Evolutionary conservation across 2,113 vertebrate genomes (phyloP).

Genomic region (Scomber colias): DNA sequence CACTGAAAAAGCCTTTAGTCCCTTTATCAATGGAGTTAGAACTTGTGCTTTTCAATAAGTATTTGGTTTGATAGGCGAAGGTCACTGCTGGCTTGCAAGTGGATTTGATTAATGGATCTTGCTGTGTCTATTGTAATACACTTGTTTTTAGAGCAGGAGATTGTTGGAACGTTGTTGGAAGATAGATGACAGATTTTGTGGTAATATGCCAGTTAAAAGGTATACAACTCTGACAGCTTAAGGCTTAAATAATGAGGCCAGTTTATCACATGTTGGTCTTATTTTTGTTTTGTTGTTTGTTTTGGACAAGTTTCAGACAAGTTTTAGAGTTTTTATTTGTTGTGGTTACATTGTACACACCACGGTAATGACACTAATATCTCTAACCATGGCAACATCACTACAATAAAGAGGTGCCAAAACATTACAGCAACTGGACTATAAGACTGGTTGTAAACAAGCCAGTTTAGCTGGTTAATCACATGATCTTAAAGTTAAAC

Average conservation of each 20-base stretch:
- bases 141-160: slow-evolving; percentile 64
- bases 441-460: too few relatives aligned
- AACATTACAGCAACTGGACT: background rate
- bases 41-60: slow-evolving; percentile 68
- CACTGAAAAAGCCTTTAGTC: slow-evolving; percentile 71
- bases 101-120: slow-evolving; percentile 74
- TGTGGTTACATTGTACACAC: background rate
- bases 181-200: slow-evolving; percentile 44
- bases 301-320: background rate
- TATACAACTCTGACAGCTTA: background rate
- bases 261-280: background rate
- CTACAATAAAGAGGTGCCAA: background rate
- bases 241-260: background rate
- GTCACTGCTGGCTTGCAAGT: slow-evolving; percentile 64
- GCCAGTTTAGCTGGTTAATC: too few relatives aligned
- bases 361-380: background rate
- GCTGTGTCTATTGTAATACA: slow-evolving; percentile 70
- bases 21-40: slow-evolving; percentile 72
- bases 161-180: slow-evolving; percentile 43
- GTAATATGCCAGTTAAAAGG: slow-evolving; percentile 46
- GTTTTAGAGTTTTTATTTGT: background rate
- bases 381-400: background rate
- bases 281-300: background rate
- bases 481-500: too few relatives aligned
- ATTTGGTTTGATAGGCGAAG: slow-evolving; percentile 70